Conservation (phyloP, 2,888 invertebrate genomes). For the Tupiocoris notatus region DNA sequence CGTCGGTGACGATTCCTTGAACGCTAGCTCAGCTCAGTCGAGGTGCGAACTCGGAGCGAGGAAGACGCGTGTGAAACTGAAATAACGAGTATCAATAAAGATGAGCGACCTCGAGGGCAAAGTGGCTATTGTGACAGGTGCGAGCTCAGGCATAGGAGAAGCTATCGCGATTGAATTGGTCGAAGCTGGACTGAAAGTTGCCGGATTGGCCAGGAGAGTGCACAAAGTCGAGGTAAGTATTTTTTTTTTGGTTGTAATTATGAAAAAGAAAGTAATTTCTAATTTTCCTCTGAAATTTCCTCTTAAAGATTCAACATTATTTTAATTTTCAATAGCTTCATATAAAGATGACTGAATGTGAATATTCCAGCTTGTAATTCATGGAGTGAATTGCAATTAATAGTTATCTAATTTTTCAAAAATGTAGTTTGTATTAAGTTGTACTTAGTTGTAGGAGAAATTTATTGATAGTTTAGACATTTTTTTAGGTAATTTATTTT, state of each 20-base stretch:
- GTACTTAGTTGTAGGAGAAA: no score
- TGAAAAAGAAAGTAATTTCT: not conserved
- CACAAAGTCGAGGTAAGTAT: constrained; percentile 10
- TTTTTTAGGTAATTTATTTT: no score
- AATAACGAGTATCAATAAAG: not conserved
- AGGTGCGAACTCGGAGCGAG: not conserved
- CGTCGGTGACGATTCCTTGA: no score
- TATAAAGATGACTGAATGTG: not conserved
- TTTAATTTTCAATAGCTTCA: no score
- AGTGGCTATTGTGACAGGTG: constrained; percentile 17
- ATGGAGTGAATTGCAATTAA: no score
- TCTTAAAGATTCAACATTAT: no score
- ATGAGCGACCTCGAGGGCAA: constrained; percentile 4
- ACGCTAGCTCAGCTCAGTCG: not conserved
- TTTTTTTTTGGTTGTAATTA: no score
- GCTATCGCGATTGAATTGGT: constrained; percentile 7
- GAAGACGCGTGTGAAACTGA: not conserved
- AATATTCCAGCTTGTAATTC: not conserved
- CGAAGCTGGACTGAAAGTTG: constrained; percentile 1
- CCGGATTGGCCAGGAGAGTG: constrained; percentile 13
- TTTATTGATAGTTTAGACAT: no score
- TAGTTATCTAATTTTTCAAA: no score
- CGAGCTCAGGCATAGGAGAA: constrained; percentile 22
- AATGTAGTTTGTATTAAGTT: no score
- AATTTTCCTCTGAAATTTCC: no score